Evolutionary conservation across 2,888 invertebrate genomes (phyloP), one percentile per base, ranked within the genome.

Genomic region (Thumatha senex): DNA sequence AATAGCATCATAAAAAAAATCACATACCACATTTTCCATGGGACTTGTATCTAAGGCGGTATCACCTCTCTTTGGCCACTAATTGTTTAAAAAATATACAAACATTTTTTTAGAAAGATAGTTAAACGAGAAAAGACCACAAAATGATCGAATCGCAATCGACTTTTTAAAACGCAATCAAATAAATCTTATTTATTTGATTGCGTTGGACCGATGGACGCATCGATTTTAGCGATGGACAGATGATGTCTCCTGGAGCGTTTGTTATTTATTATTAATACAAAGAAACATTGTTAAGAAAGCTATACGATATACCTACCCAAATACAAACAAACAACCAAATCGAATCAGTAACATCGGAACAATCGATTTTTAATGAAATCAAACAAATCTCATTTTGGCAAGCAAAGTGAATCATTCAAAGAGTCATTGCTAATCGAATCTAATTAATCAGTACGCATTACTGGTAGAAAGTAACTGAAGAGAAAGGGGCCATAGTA

Each of bases 361-460:
- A 58, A 51, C 51, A 46, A 61, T 48, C 48, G 61, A 62, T 60
- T 64, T 35, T 13, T 29, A 69, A 69, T 55, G 55, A 63, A 61
- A 67, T 52, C 48, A 63, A 70, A 71, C 68, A 66, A 71, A 72
- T 70, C 66, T 77, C 71, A 76, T 78, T 80, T 82, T 82, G 77
- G 74, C 72, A 61, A 71, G 51, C 54, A 63, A 70, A 71, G 66
- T 70, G 71, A 77, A 73, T 73, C 67, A 69, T 75, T 58, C 63
- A 67, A 76, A 80, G 79, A 74, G 70, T 67, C 63, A 67, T 78
- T 79, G 78, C 70, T 79, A 84, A 89, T 88, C 88, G 85, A 80
- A 78, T 77, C 82, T 86, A 88, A 90, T 90, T 89, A 89, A 90
- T 89, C 88, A 81, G 82, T 84, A 82, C 84, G 87, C 82, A 84